phyloP scores from a whole-genome alignment of 2,113 vertebrate species.

The Lycaon pictus region DNA sequence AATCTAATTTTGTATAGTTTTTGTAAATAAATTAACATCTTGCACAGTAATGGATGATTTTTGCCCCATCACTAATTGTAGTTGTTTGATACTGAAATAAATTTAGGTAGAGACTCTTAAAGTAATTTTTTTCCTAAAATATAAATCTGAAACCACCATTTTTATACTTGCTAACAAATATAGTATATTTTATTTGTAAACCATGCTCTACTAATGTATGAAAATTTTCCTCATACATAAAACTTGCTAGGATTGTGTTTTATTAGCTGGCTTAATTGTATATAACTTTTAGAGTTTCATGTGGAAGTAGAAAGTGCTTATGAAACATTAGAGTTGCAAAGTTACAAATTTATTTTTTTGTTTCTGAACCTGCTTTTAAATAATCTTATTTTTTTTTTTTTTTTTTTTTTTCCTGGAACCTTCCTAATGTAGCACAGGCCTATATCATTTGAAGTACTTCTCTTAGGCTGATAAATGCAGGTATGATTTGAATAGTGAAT shows the following conservation, averaged over 20 bases:
- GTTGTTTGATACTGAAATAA: constrained; percentile 68
- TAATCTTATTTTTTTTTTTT: not conserved
- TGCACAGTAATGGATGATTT: constrained; percentile 59
- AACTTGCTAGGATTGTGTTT: constrained; percentile 41
- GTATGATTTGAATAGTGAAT: not conserved
- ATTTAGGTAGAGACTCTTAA: constrained; percentile 56
- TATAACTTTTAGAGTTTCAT: constrained; percentile 14
- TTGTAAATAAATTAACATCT: constrained; percentile 74
- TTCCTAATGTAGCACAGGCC: not conserved
- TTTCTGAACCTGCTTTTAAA: constrained; percentile 26
- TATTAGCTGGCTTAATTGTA: constrained; percentile 32
- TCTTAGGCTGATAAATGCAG: not conserved
- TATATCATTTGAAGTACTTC: constrained; percentile 2
- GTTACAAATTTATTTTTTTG: constrained; percentile 33
- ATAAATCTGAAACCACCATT: constrained; percentile 60
- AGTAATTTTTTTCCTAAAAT: constrained; percentile 66
- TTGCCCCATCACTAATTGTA: constrained; percentile 58
- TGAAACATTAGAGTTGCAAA: constrained; percentile 16
- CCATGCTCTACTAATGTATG: not conserved
- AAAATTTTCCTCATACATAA: constrained; percentile 41
- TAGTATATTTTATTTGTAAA: constrained; percentile 46
- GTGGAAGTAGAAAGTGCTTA: constrained; percentile 55
- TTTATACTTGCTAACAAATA: constrained; percentile 71
- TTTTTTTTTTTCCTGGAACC: not conserved
- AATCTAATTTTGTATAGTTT: constrained; percentile 79